Conservation (phyloP, 2,888 invertebrate species). For the Parnassius glacialis region DNA sequence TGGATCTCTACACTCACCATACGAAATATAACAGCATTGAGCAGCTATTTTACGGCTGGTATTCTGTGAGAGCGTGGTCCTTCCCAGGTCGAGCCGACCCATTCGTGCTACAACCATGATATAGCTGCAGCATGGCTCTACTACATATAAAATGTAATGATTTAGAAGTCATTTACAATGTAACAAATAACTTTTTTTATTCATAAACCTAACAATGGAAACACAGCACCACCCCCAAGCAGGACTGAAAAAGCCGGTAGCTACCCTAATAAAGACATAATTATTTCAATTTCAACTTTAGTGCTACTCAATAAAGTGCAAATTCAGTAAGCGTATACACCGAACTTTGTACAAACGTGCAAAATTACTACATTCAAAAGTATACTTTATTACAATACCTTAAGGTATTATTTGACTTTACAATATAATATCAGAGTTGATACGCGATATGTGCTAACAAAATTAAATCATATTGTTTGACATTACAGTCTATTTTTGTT, state of each 20-base stretch:
- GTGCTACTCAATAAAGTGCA: constrained; percentile 14
- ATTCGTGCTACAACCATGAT: too few species aligned
- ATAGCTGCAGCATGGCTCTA: too few species aligned
- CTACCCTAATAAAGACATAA: constrained; percentile 51
- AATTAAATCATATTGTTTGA: background rate
- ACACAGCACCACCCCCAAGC: constrained; percentile 46
- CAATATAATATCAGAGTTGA: background rate
- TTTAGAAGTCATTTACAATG: too few species aligned
- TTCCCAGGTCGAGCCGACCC: too few species aligned
- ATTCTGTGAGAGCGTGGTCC: too few species aligned
- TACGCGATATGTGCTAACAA: background rate
- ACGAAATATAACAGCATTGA: too few species aligned
- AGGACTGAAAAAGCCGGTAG: constrained; percentile 54
- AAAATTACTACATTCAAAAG: constrained; percentile 21
- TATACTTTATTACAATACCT: background rate
- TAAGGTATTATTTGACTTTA: constrained; percentile 9
- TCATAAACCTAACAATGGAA: constrained; percentile 50
- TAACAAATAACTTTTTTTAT: constrained; percentile 29
- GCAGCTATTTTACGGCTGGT: too few species aligned
- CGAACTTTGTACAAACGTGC: constrained; percentile 46
- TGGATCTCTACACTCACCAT: too few species aligned
- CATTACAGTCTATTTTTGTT: background rate
- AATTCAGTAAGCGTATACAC: constrained; percentile 27
- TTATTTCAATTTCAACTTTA: constrained; percentile 42
- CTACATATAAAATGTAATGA: too few species aligned